Conservation (phyloP, 2,888 invertebrate genomes). For the Diaprepes abbreviatus region DNA sequence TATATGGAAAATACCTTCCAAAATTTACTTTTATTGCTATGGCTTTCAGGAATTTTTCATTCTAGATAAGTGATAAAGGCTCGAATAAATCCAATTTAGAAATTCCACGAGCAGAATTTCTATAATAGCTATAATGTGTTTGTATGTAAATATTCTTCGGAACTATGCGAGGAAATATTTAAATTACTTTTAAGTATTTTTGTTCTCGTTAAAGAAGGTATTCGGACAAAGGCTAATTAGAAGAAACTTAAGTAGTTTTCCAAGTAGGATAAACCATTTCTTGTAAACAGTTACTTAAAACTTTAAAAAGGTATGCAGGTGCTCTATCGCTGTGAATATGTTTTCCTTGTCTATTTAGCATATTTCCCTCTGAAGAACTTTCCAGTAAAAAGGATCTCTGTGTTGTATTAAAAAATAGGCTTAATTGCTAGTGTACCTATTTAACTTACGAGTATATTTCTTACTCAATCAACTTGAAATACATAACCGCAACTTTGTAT, state of each 20-base stretch:
- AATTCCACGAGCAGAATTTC: constrained; percentile 8
- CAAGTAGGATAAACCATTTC: constrained; percentile 22
- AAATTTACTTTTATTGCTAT: constrained; percentile 30
- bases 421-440: too few species aligned
- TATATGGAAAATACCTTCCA: constrained; percentile 35
- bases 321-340: not conserved
- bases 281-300: constrained; percentile 14
- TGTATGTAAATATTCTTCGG: constrained; percentile 22
- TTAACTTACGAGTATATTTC: too few species aligned
- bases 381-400: too few species aligned
- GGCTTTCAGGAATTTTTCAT: constrained; percentile 24
- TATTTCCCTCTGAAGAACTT: too few species aligned
- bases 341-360: not conserved
- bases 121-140: constrained; percentile 15
- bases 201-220: constrained; percentile 6
- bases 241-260: constrained; percentile 24
- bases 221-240: constrained; percentile 35
- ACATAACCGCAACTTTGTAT: too few species aligned
- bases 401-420: too few species aligned
- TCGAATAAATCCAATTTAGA: constrained; percentile 10
- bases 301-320: constrained; percentile 2
- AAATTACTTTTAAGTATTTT: constrained; percentile 11
- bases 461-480: too few species aligned
- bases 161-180: constrained; percentile 29
- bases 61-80: constrained; percentile 12